Conservation (phyloP, 2,113 vertebrate species). For the Elaphurus davidianus region DNA sequence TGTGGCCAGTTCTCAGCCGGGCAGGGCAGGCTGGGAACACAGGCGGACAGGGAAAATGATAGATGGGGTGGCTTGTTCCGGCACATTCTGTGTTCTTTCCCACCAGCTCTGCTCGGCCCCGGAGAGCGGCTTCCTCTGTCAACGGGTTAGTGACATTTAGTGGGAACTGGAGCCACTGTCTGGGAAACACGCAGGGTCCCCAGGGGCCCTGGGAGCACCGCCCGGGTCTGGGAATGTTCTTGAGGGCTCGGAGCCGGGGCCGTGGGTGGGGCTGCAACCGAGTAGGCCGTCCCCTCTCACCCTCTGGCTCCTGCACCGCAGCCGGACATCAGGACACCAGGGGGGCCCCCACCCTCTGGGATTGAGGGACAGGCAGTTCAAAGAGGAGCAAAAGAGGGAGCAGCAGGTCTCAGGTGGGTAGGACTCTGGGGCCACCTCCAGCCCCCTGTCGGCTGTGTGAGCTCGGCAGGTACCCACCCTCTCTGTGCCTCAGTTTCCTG, state of each 20-base stretch:
- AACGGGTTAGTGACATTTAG: not conserved
- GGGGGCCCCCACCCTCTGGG: not conserved
- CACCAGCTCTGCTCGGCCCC: not conserved
- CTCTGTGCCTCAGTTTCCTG: not conserved
- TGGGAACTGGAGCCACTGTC: not conserved
- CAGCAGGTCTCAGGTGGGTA: not conserved
- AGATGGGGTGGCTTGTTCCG: slow-evolving; percentile 50
- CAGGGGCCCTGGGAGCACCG: not conserved
- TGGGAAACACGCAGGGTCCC: slow-evolving; percentile 38
- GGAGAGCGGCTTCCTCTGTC: not conserved
- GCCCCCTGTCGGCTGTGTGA: not conserved
- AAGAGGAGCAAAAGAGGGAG: not conserved
- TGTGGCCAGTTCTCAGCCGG: slow-evolving; percentile 19
- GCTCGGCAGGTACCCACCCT: fast-evolving
- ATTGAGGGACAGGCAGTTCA: fast-evolving
- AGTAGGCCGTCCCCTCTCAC: not conserved
- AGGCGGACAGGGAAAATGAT: slow-evolving; percentile 67
- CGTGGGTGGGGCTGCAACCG: not conserved
- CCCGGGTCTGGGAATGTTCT: slow-evolving; percentile 47
- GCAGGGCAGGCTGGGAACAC: not conserved
- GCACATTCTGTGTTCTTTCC: slow-evolving; percentile 59
- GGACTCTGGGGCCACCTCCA: too few species aligned
- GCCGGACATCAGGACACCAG: fast-evolving
- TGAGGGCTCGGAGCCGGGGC: not conserved
- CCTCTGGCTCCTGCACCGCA: not conserved